These are phyloP conservation scores for Onychomys leucogaster DNA, from an alignment of 2,797 vertebrate genomes.

Conservation along the genomic window DNA sequence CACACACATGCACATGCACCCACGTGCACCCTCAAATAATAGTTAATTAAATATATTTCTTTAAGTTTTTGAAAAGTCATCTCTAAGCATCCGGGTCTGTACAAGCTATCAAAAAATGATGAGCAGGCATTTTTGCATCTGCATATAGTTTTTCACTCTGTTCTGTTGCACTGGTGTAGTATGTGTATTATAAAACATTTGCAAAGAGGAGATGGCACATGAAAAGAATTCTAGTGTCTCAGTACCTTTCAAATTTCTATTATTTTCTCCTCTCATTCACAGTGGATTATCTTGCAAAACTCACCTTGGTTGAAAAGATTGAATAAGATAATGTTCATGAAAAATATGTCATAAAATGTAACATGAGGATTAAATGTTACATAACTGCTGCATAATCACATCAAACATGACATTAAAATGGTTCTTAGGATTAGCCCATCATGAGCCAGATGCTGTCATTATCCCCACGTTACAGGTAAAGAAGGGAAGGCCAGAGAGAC, in stretches of 20 bases:
- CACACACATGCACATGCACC: too few relatives aligned
- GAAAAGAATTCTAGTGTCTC: conserved; percentile 14
- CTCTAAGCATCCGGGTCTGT: not conserved
- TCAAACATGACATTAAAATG: not conserved
- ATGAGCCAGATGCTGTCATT: not conserved
- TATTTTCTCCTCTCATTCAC: conserved; percentile 4
- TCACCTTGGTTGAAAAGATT: conserved; percentile 27
- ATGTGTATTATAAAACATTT: not conserved
- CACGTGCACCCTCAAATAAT: not conserved
- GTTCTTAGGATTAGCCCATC: not conserved
- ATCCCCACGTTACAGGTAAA: not conserved
- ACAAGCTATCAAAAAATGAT: not conserved
- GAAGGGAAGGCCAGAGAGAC: conserved; percentile 4
- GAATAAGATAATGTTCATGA: not conserved
- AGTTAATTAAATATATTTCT: not conserved
- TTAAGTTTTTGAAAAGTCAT: not conserved
- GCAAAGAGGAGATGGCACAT: not conserved
- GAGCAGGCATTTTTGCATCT: not conserved
- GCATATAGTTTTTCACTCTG: not conserved
- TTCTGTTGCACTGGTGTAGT: not conserved
- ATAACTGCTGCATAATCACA: not conserved
- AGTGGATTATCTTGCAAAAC: not conserved
- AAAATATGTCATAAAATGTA: conserved; percentile 4
- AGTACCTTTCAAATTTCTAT: not conserved
- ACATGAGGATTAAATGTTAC: not conserved